Base-by-base conservation (phyloP, 2,113 vertebrate species). In the Perognathus longimembris region DNA sequence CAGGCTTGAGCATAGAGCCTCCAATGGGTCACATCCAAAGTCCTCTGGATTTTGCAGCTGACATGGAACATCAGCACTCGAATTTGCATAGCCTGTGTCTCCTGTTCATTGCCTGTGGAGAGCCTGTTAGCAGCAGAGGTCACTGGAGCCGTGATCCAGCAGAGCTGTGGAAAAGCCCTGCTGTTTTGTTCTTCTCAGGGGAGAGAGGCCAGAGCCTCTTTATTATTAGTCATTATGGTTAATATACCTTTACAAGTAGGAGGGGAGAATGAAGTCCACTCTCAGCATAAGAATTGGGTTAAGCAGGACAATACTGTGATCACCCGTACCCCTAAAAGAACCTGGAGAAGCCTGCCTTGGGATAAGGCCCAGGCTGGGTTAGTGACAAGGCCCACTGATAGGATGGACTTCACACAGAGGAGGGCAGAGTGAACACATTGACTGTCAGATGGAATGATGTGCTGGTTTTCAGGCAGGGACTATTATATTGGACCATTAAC, bases 181-280 rank as follows among this genome's bases (percentile, higher is more conserved):
- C 95, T 92, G 92, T 82, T 90, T 7, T 69, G 61, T 36, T 92
- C 88, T 79, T 91, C 90, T 83, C 70, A 20, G 73, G 80, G 92
- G 80, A 92, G 8, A 81, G 80, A 94, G 84, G 91, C 36, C 87
- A 94, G 73, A 96, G 73, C 45, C 93, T 93, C 89, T 83, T 88
- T 70, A 81, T 92, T 73, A 75, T 70, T 21, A n/a, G 40, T 91
- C 89, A 88, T 97, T 89, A 89, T 78, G 89, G 69, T 67, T 85
- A 92, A 89, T 92, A 78, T 92, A 63, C 77, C 75, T 91, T 92
- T 77, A 54, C 93, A 80, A 91, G 67, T 69, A 75, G 66, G 26
- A 74, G 6, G 28, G 45, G 38, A 38, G 40, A 17, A 17, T 85
- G 74, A 87, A 28, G 57, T 74, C 34, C 1, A 14, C 36, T 40